Evolutionary conservation across 2,113 vertebrate genomes (phyloP).

Genomic region (Otocyon megalotis): DNA sequence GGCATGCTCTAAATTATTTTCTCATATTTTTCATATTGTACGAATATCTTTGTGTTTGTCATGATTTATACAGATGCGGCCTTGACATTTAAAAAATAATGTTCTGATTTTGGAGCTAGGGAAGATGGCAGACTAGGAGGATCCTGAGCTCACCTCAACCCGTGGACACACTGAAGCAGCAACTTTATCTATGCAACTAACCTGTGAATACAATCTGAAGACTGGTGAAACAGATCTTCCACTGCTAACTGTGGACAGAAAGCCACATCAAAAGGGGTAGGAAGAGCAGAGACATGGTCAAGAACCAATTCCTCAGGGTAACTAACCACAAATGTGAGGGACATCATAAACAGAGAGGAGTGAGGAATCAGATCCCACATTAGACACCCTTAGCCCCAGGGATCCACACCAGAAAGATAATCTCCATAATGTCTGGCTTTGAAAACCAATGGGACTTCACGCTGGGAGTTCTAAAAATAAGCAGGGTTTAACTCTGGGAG

Average conservation of each 20-base stretch:
- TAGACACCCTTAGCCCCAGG: not conserved
- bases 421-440: not conserved
- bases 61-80: not conserved
- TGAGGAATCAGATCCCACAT: not conserved
- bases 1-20: not conserved
- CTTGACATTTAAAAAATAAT: not conserved
- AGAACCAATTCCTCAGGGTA: not conserved
- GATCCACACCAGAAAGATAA: not conserved
- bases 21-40: not conserved
- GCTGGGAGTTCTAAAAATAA: not conserved
- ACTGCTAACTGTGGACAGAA: not conserved
- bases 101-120: not conserved
- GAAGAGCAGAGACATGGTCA: not conserved
- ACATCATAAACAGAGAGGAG: not conserved
- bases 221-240: not conserved
- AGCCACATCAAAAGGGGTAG: not conserved
- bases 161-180: not conserved
- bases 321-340: not conserved
- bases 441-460: not conserved
- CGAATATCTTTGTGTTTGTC: conserved; percentile 37
- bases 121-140: not conserved
- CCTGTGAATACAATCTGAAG: not conserved
- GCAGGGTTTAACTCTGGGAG: not conserved
- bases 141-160: not conserved
- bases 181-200: not conserved